phyloP scores from a whole-genome alignment of 1,140 invertebrate species.

The Listronotus oregonensis region DNA sequence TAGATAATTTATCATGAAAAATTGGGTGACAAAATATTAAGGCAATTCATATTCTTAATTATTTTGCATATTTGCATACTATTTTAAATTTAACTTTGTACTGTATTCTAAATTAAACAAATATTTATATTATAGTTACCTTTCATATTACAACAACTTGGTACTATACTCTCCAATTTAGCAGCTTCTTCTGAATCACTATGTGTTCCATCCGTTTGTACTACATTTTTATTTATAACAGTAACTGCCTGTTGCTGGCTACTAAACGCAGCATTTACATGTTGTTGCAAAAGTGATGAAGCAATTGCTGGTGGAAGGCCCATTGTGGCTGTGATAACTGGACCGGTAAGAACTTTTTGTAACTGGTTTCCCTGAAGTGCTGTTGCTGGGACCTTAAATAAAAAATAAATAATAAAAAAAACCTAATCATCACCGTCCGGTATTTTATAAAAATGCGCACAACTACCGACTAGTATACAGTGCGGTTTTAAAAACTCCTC shows the following conservation, averaged over 20 bases:
- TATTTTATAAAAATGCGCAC: too few relatives aligned
- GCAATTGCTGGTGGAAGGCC: conserved; percentile 77
- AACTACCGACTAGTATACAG: too few relatives aligned
- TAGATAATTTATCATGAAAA: too few relatives aligned
- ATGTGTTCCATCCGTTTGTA: conserved; percentile 51
- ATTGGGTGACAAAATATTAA: too few relatives aligned
- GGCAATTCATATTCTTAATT: too few relatives aligned
- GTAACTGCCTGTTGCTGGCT: conserved; percentile 47
- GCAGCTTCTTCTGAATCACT: conserved; percentile 33
- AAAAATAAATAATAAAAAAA: neutral
- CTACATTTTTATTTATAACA: conserved; percentile 47
- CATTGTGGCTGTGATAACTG: conserved; percentile 85
- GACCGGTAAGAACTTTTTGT: conserved; percentile 75
- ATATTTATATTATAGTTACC: conserved; percentile 2
- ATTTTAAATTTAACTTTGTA: too few relatives aligned
- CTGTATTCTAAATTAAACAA: too few relatives aligned
- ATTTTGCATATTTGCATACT: too few relatives aligned
- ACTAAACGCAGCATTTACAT: conserved; percentile 79
- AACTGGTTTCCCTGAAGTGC: conserved; percentile 70
- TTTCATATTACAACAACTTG: conserved; percentile 29
- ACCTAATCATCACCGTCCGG: neutral
- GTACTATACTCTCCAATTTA: conserved; percentile 39
- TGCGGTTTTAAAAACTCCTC: too few relatives aligned
- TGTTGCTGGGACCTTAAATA: conserved; percentile 73
- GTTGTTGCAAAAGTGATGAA: conserved; percentile 79